Percentiles rank a stretch among this genome's conserved stretches.
These are phyloP conservation scores for Pyxicephalus adspersus DNA, from an alignment of 2,113 vertebrate species.

Conservation along the genomic window DNA sequence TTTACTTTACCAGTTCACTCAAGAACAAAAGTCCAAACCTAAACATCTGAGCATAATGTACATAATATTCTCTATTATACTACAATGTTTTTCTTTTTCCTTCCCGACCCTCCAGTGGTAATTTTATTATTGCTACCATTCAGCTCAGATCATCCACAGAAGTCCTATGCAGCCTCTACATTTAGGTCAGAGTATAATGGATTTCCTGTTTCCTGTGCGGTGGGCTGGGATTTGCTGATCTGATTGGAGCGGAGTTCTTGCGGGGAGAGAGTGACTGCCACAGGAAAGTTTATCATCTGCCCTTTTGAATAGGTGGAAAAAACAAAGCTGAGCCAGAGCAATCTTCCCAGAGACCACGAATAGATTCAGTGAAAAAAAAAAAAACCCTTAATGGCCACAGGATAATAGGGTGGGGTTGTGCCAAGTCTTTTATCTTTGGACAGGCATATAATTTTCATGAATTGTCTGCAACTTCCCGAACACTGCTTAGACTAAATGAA, in stretches of 20 bases:
- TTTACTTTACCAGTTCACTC: no score
- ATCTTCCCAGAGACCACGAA: conserved; percentile 32
- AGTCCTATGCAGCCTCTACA: conserved; percentile 14
- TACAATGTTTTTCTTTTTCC: no score
- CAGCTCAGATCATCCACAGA: conserved; percentile 10
- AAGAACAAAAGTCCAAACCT: no score
- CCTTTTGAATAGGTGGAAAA: conserved; percentile 54
- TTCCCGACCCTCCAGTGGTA: no score
- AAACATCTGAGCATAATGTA: no score
- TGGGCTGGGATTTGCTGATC: conserved; percentile 5
- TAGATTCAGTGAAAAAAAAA: background rate
- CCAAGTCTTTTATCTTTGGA: conserved; percentile 39
- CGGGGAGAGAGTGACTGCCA: conserved; percentile 12
- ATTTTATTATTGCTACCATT: no score
- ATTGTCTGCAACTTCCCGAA: conserved; percentile 10
- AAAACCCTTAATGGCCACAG: conserved; percentile 11
- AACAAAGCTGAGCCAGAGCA: conserved; percentile 14
- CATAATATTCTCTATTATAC: no score
- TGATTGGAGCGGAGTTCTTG: conserved; percentile 19
- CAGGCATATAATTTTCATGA: conserved; percentile 29
- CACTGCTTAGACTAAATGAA: background rate
- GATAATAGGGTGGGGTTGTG: conserved; percentile 27
- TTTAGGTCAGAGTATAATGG: conserved; percentile 37
- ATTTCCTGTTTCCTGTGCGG: conserved; percentile 48
- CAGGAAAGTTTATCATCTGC: conserved; percentile 31